These are phyloP conservation scores for Leptinotarsa rubiginosa DNA, from an alignment of 2,888 invertebrate species.

Conservation along the genomic window DNA sequence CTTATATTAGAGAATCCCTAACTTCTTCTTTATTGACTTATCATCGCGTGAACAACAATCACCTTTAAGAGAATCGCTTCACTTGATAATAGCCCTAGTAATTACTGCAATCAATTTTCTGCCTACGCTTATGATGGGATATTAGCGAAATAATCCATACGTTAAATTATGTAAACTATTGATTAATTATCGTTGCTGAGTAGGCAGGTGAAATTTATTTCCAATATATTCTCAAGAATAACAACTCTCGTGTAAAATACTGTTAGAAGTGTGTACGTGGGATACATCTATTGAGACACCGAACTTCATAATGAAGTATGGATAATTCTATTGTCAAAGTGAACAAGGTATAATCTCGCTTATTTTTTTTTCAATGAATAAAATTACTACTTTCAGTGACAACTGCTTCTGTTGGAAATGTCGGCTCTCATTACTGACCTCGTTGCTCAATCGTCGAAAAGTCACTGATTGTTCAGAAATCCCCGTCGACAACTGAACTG, in stretches of 20 bases:
- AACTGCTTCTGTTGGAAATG: no score
- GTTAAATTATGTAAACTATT: not conserved
- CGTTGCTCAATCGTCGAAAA: no score
- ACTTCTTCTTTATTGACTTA: no score
- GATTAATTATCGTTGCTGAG: not conserved
- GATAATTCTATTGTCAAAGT: constrained; percentile 4
- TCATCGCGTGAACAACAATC: not conserved
- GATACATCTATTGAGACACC: constrained; percentile 2
- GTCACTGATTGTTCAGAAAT: no score
- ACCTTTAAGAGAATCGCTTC: not conserved
- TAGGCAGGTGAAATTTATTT: not conserved
- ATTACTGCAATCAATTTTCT: not conserved
- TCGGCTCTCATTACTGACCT: no score
- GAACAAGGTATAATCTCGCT: not conserved
- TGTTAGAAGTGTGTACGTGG: not conserved
- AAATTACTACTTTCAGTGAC: no score
- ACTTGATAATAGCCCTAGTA: not conserved
- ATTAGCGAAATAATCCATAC: not conserved
- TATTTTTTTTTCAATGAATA: not conserved
- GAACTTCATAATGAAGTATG: not conserved
- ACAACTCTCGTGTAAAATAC: not conserved
- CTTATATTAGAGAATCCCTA: no score
- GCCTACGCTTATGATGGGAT: constrained; percentile 2
- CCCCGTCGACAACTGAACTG: no score
- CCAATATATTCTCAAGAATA: not conserved